phyloP scores from a whole-genome alignment of 1,140 invertebrate species.

The Leptinotarsa undecemlineata region DNA sequence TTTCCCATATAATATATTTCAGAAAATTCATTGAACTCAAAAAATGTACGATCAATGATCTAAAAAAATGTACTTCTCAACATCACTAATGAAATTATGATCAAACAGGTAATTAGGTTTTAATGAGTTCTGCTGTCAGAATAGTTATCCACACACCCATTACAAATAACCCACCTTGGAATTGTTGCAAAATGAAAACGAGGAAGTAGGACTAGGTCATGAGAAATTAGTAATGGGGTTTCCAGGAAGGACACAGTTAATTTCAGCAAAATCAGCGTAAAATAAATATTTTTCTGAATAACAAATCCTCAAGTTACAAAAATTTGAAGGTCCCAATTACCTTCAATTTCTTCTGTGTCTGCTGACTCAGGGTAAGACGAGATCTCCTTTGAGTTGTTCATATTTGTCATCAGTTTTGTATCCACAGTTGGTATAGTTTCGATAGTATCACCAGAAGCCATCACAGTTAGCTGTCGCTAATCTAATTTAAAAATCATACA shows the following conservation, averaged over 20 bases:
- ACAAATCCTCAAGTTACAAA: constrained; percentile 18
- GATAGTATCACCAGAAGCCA: constrained; percentile 71
- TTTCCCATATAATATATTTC: too few relatives aligned
- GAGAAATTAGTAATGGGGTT: not conserved
- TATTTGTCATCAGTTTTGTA: constrained; percentile 42
- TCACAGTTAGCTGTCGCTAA: constrained; percentile 49
- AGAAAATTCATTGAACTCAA: too few relatives aligned
- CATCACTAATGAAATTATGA: too few relatives aligned
- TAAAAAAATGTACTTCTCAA: too few relatives aligned
- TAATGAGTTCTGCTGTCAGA: not conserved
- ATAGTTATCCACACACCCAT: not conserved
- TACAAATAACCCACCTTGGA: not conserved
- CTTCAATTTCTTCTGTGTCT: constrained; percentile 47
- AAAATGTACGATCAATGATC: too few relatives aligned
- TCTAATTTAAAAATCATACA: constrained; percentile 15
- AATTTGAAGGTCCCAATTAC: constrained; percentile 22
- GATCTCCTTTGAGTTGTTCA: constrained; percentile 48
- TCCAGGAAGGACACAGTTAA: too few relatives aligned
- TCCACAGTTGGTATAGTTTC: constrained; percentile 67
- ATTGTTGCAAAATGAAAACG: not conserved
- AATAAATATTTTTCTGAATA: constrained; percentile 9
- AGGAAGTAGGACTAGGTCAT: constrained; percentile 20
- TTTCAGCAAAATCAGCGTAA: too few relatives aligned
- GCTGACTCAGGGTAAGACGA: constrained; percentile 37
- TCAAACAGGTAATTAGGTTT: not conserved